These are phyloP conservation scores for Chloropsis cyanopogon DNA, from an alignment of 2,113 vertebrate genomes.

Conservation along the genomic window DNA sequence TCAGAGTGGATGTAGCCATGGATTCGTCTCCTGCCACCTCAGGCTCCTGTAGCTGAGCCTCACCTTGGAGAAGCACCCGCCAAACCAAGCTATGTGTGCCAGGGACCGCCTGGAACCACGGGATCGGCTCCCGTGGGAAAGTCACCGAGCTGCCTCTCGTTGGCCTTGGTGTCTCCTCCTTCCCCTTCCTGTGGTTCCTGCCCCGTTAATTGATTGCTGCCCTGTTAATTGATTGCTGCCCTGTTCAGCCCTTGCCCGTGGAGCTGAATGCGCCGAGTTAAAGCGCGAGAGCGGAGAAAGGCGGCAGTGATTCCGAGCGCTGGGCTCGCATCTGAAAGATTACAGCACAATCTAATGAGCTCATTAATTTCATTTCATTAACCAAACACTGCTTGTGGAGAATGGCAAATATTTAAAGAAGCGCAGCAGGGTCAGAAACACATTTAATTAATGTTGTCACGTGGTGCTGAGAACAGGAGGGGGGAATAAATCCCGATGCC, in stretches of 20 bases:
- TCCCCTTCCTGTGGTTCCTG: background rate
- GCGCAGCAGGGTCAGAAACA: constrained; percentile 68
- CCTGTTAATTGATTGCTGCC: constrained; percentile 19
- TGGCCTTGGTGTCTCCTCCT: background rate
- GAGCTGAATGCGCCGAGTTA: background rate
- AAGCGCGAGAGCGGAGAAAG: background rate
- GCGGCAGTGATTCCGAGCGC: background rate
- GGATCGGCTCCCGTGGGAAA: constrained; percentile 37
- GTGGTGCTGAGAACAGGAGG: constrained; percentile 33
- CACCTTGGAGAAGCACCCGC: background rate
- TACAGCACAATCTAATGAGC: constrained; percentile 67
- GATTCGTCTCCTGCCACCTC: fast-evolving
- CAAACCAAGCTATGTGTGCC: background rate
- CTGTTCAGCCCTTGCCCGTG: background rate
- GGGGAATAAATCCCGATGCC: constrained; percentile 43
- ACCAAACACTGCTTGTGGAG: constrained; percentile 67
- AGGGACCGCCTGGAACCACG: background rate
- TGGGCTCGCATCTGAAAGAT: constrained; percentile 59
- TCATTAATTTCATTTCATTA: constrained; percentile 75
- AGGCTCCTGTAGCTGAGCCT: background rate
- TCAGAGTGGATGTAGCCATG: background rate
- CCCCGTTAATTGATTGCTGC: background rate
- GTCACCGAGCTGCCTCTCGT: background rate
- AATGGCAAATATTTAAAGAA: constrained; percentile 74
- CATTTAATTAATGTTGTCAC: constrained; percentile 71